Percentiles rank a stretch among this genome's conserved stretches.
Conservation (phyloP, 1,140 invertebrate genomes). For the Trichogramma pretiosum region DNA sequence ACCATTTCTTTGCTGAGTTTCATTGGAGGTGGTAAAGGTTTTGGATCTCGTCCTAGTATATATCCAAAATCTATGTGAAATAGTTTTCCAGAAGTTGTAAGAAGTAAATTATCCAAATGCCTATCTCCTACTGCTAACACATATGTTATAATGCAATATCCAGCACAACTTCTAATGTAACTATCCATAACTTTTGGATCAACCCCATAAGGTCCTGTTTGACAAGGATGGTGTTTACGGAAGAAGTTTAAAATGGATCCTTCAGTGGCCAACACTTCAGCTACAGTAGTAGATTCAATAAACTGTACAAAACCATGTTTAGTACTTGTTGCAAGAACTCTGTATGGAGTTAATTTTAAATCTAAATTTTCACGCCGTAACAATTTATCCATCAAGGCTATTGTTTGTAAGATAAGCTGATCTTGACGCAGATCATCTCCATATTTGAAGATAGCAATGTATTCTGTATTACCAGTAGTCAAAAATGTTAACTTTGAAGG, state of each 20-base stretch:
- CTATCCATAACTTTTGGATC: conserved; percentile 93
- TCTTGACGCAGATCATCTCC: conserved; percentile 99
- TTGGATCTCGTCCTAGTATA: conserved; percentile 95
- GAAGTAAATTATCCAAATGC: conserved; percentile 92
- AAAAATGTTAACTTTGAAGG: conserved; percentile 91
- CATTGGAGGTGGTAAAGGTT: conserved; percentile 96
- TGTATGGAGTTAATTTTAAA: conserved; percentile 90
- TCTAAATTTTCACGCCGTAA: conserved; percentile 88
- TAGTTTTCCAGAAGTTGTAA: conserved; percentile 77
- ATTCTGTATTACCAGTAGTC: conserved; percentile 73
- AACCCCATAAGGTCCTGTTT: conserved; percentile 83
- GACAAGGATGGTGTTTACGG: conserved; percentile 78
- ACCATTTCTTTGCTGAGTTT: conserved; percentile 99
- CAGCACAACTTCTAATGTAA: conserved; percentile 94
- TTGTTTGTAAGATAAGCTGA: conserved; percentile 95
- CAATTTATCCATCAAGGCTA: conserved; percentile 96
- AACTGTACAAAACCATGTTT: conserved; percentile 96
- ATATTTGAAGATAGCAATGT: conserved; percentile 96
- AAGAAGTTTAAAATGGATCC: conserved; percentile 88
- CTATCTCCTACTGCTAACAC: conserved; percentile 94
- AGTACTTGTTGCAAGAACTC: conserved; percentile 82
- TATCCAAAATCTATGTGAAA: conserved; percentile 99
- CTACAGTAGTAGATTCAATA: conserved; percentile 88
- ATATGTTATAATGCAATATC: conserved; percentile 98
- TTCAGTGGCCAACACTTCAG: conserved; percentile 80